Evolutionary conservation across 2,888 invertebrate genomes (phyloP).

Genomic region (Hipparchia sbordonii): DNA sequence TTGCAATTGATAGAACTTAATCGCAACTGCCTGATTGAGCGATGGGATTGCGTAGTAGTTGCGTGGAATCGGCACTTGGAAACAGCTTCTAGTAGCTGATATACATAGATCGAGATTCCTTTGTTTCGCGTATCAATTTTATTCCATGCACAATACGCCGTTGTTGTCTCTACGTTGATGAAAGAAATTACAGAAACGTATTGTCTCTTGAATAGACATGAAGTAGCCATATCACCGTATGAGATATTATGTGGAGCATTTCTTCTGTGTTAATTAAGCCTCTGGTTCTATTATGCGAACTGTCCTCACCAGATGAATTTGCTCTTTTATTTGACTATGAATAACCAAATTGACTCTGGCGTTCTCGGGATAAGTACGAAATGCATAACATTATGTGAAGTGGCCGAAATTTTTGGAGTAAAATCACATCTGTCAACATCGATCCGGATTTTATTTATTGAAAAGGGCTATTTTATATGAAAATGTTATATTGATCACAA

Average conservation of each 20-base stretch:
- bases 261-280: constrained; percentile 29
- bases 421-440: too few relatives aligned
- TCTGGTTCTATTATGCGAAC: constrained; percentile 23
- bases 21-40: too few relatives aligned
- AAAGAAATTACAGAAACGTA: not conserved
- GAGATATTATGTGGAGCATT: constrained; percentile 12
- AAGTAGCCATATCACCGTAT: constrained; percentile 4
- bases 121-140: not conserved
- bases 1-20: too few relatives aligned
- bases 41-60: too few relatives aligned
- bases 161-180: not conserved
- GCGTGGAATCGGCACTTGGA: too few relatives aligned
- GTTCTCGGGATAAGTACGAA: constrained; percentile 1
- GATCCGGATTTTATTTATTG: too few relatives aligned
- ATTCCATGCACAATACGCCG: not conserved
- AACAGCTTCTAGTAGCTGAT: too few relatives aligned
- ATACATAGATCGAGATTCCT: not conserved
- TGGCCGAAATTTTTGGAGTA: too few relatives aligned
- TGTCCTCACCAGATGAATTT: constrained; percentile 31
- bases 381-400: not conserved
- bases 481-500: too few relatives aligned
- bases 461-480: too few relatives aligned
- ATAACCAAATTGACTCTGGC: constrained; percentile 14
- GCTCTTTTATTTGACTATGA: constrained; percentile 33
- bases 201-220: not conserved